Percentiles rank a stretch among this genome's conserved stretches.
Conservation (phyloP, 2,888 invertebrate genomes). For the Oscheius onirici region DNA sequence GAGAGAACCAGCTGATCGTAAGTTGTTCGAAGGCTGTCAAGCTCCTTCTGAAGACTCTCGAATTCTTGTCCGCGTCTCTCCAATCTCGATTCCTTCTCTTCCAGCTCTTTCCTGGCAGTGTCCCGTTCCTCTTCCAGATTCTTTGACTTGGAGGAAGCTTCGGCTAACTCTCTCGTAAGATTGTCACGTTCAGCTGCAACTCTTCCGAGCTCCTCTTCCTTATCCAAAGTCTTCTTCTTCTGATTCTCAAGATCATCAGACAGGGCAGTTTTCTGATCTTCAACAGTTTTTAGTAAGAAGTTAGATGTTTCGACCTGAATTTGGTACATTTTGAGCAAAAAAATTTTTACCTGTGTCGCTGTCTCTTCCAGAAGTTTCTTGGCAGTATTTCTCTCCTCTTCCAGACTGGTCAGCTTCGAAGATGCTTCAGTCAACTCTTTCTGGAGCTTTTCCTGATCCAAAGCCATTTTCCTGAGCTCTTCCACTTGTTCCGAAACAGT, state of each 20-base stretch:
- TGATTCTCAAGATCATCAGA: background rate
- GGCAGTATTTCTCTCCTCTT: background rate
- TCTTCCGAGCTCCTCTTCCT: background rate
- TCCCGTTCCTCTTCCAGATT: background rate
- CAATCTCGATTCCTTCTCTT: background rate
- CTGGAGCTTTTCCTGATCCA: background rate
- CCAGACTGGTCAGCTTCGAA: background rate
- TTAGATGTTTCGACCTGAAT: background rate
- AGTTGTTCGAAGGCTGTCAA: background rate
- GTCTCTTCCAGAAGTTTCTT: background rate
- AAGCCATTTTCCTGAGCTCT: too few species aligned
- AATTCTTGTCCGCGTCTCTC: background rate
- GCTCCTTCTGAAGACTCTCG: slow-evolving; percentile 1
- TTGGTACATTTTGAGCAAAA: background rate
- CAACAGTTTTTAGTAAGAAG: too few species aligned
- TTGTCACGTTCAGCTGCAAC: background rate
- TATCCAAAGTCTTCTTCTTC: background rate
- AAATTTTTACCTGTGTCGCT: background rate
- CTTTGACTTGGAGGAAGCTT: too few species aligned
- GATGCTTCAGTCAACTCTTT: background rate
- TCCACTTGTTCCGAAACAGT: too few species aligned
- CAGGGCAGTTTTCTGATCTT: too few species aligned
- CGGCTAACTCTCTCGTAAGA: too few species aligned
- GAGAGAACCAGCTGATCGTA: too few species aligned
- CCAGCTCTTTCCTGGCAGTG: background rate